Evolutionary conservation across 2,797 vertebrate species (phyloP), one percentile per base, ranked within the genome.

Genomic region (Macroramphosus scolopax): DNA sequence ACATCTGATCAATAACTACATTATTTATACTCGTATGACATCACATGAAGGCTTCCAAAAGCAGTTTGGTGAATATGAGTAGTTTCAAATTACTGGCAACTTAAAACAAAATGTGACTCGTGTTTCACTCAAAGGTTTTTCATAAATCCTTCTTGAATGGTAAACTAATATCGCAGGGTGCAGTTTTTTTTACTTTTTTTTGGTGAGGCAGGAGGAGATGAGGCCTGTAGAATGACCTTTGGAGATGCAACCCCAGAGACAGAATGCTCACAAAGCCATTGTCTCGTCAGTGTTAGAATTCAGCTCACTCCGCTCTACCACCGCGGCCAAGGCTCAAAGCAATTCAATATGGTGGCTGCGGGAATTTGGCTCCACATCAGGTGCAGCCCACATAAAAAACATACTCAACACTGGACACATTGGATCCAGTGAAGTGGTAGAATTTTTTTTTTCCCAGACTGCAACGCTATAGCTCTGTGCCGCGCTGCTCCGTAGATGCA

Each of bases 201-300:
- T 6, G 14, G 50, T 37, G 34, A 54, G 51, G 59, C 47, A 42
- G 51, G 51, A 52, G 42, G 43, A 63, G 56, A 69, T 59, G 69
- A 78, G 48, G 66, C 51, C 55, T 68, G 65, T 65, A 67, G 54
- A 44, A 46, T 44, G 58, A 72, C 64, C 66, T 82, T 75, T 68
- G 54, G 67, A 81, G 72, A 72, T 68, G 57, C 58, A 70, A 52
- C 71, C 59, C 72, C 68, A 69, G 61, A 82, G 73, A 77, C 75
- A 69, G 62, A 63, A 77, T 45, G 68, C 75, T 85, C 78, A 83
- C 75, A 79, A 80, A 78, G 72, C 58, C 71, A 77, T 82, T 85
- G 83, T 85, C 63, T 80, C 67, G 67, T 52, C 59, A 33, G 70
- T 56, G 58, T 87, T 84, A 83, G 79, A 75, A 80, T 85, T 72